Percentiles rank a stretch among this genome's conserved stretches.
Evolutionary conservation across 2,113 vertebrate genomes (phyloP).

Genomic region (Hippocampus barbouri): DNA sequence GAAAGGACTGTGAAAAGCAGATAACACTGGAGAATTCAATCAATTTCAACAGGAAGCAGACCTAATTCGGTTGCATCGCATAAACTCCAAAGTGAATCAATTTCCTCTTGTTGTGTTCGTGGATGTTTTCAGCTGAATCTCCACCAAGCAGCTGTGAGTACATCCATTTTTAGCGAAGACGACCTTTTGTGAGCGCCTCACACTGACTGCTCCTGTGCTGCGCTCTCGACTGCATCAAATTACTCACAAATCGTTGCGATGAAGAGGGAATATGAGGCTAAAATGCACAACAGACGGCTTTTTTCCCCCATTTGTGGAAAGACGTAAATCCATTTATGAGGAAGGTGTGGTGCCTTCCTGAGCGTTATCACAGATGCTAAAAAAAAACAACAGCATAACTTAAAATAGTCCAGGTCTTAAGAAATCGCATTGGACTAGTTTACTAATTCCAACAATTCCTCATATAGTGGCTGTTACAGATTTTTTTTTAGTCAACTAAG

Average conservation of each 20-base stretch:
- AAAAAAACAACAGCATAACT: background rate
- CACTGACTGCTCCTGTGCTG: background rate
- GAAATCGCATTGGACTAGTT: background rate
- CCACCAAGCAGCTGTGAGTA: conserved; percentile 10
- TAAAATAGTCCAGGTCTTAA: background rate
- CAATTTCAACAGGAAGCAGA: conserved; percentile 2
- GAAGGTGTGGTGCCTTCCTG: conserved; percentile 10
- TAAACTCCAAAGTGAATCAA: conserved; percentile 10
- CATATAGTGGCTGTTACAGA: background rate
- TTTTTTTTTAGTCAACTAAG: background rate
- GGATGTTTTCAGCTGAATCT: conserved; percentile 21
- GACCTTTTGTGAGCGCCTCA: conserved; percentile 24
- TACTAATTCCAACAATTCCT: background rate
- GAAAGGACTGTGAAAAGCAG: conserved; percentile 1
- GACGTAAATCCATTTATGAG: conserved; percentile 21
- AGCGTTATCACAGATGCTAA: background rate
- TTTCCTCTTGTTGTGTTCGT: conserved; percentile 15
- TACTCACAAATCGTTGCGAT: conserved; percentile 37
- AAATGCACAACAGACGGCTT: conserved; percentile 7
- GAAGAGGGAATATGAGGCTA: conserved; percentile 10
- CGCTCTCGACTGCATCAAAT: conserved; percentile 28
- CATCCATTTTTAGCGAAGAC: conserved; percentile 39
- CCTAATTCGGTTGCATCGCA: conserved; percentile 6
- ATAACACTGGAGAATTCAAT: background rate
- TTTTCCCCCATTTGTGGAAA: conserved; percentile 10